Conservation (phyloP, 2,888 invertebrate genomes). For the Miltochrista miniata region DNA sequence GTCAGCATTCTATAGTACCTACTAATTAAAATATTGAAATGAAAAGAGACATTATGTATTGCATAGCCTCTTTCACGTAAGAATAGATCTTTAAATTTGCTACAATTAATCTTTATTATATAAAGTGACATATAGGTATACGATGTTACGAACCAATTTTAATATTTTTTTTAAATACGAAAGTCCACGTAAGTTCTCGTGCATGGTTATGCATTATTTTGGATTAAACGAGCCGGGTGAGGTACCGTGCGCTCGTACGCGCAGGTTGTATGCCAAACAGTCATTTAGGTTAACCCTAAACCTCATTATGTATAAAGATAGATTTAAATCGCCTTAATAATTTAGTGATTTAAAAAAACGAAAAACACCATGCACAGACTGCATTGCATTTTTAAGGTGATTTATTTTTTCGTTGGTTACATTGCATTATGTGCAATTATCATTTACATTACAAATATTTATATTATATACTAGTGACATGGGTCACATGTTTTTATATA, state of each 20-base stretch:
- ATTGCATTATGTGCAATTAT: slow-evolving; percentile 58
- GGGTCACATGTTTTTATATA: slow-evolving; percentile 29
- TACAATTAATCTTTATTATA: no score
- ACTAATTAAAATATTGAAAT: no score
- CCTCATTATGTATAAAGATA: slow-evolving; percentile 73
- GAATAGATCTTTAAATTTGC: no score
- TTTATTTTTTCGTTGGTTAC: slow-evolving; percentile 52
- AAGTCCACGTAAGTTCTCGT: background rate
- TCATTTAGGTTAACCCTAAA: slow-evolving; percentile 60
- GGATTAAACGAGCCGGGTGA: slow-evolving; percentile 5
- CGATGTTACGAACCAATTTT: no score
- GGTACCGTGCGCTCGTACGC: slow-evolving; percentile 4
- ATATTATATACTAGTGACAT: slow-evolving; percentile 34
- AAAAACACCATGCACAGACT: slow-evolving; percentile 77
- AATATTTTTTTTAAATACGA: no score
- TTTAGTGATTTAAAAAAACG: slow-evolving; percentile 51
- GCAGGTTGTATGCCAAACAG: slow-evolving; percentile 65
- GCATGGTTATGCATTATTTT: slow-evolving; percentile 3
- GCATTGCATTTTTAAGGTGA: slow-evolving; percentile 77
- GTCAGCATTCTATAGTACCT: no score
- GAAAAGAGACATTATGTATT: no score
- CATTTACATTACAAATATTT: slow-evolving; percentile 44
- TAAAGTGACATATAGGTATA: no score
- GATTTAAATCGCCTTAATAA: slow-evolving; percentile 73
- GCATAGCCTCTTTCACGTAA: no score